phyloP scores from a whole-genome alignment of 2,888 invertebrate species.

The Oithona nana region DNA sequence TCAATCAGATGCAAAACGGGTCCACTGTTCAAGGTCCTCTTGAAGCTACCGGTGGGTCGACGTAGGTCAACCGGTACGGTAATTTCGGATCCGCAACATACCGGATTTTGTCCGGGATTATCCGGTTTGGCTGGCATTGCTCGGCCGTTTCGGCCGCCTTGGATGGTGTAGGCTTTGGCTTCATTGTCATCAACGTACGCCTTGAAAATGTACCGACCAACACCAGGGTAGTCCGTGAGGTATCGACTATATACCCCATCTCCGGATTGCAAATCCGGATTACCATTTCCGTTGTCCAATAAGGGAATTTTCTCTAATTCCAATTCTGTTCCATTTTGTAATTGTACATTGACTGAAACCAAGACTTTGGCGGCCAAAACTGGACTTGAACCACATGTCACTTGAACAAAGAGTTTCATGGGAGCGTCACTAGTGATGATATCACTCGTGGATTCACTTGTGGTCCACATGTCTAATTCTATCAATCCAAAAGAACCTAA shows the following conservation, averaged over 20 bases:
- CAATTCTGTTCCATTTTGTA: constrained; percentile 21
- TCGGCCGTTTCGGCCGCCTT: neutral
- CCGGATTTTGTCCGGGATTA: neutral
- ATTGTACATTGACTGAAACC: constrained; percentile 29
- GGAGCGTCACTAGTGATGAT: constrained; percentile 29
- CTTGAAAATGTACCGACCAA: constrained; percentile 24
- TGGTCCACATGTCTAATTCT: constrained; percentile 33
- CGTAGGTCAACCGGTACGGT: constrained; percentile 20
- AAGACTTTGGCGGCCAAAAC: constrained; percentile 39
- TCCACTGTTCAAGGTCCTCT: constrained; percentile 29
- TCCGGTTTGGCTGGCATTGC: neutral
- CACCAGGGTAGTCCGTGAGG: constrained; percentile 29
- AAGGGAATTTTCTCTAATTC: constrained; percentile 28
- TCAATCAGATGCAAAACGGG: neutral
- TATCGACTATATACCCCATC: constrained; percentile 46
- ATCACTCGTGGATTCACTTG: constrained; percentile 22
- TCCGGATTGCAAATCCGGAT: constrained; percentile 41
- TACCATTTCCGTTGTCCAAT: constrained; percentile 40
- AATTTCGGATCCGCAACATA: constrained; percentile 33
- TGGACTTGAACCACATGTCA: constrained; percentile 25
- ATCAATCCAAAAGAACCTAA: constrained; percentile 20
- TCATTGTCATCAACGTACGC: constrained; percentile 22
- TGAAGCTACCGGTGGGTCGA: constrained; percentile 30
- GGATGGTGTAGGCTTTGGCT: constrained; percentile 19
- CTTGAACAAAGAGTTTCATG: constrained; percentile 18